These are phyloP conservation scores for Mya arenaria DNA, from an alignment of 1,140 invertebrate genomes.

Conservation along the genomic window DNA sequence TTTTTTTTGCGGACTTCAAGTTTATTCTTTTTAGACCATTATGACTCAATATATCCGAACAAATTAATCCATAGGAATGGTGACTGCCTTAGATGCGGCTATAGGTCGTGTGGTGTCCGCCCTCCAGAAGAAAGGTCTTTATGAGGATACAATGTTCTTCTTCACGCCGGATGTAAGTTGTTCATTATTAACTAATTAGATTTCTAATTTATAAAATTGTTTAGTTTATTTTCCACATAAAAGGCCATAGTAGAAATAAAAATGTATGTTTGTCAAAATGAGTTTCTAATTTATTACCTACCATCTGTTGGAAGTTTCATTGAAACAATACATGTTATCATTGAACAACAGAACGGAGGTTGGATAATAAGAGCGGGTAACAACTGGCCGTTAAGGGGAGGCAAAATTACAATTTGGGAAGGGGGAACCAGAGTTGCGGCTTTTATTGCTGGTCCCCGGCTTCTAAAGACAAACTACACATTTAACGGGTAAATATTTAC, in stretches of 20 bases:
- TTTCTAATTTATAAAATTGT: too few relatives aligned
- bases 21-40: too few relatives aligned
- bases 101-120: constrained; percentile 67
- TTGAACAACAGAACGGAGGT: constrained; percentile 29
- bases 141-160: constrained; percentile 75
- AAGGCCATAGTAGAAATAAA: too few relatives aligned
- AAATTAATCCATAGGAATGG: constrained; percentile 68
- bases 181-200: too few relatives aligned
- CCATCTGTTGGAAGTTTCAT: too few relatives aligned
- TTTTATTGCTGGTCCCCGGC: constrained; percentile 75
- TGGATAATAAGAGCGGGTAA: constrained; percentile 17
- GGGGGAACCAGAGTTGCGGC: constrained; percentile 80
- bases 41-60: too few relatives aligned
- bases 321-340: too few relatives aligned
- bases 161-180: constrained; percentile 76
- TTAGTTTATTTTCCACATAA: too few relatives aligned
- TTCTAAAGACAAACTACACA: constrained; percentile 54
- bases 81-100: constrained; percentile 72
- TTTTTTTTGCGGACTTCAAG: too few relatives aligned
- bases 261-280: too few relatives aligned
- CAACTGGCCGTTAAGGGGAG: constrained; percentile 81
- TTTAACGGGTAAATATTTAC: constrained; percentile 69
- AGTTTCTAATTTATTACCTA: too few relatives aligned
- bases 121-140: constrained; percentile 76
- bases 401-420: constrained; percentile 82